Evolutionary conservation across 1,140 invertebrate genomes (phyloP), one percentile per base, ranked within the genome.

Genomic region (Dinoponera quadriceps): DNA sequence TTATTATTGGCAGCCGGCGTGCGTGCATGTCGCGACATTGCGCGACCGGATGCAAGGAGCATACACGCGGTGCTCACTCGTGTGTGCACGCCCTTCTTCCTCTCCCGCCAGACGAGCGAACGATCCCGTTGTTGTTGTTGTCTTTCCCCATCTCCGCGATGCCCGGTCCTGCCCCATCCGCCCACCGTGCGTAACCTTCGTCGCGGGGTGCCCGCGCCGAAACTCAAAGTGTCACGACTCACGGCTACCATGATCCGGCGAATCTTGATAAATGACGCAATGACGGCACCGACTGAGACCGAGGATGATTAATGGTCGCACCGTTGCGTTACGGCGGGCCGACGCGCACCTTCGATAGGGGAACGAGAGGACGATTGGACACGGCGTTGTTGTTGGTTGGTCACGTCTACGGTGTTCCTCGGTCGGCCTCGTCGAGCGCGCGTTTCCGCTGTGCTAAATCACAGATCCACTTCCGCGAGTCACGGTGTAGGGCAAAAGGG

Each of bases 1-100:
- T 65, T 44, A 54, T 81, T 85, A 86, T 86, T 73, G 75, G n/a
- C 85, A 85, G 71, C 66, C 83, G 74, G 33, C 51, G 51, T 55
- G 55, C 49, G 54, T 51, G 33, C 54, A 29, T 48, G 54, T 57
- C 54, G 60, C 57, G 16, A 69, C 51, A 69, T 44, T 57, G 74
- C 38, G 68, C 69, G 38, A 60, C 82, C 72, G 85, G 85, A 85
- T 85, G 44, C 55, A 29, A 77, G 62, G 33, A 49, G 66, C 29
- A 54, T 82, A 84, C 73, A 44, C 69, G 75, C 62, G 49, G 48
- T 84, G 83, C 44, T 84, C 85, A 49, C 75, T 86, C 82, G 75
- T 82, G 85, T n/a, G n/a, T n/a, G n/a, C 57, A 81, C 48, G 48
- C 57, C 25, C 59, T 71, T 59, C 27, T 74, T 66, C 33, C 65